A percentile compares a stretch with the other conserved stretches of the same genome.
Conservation (phyloP, 2,888 invertebrate genomes). For the Drosophila macrospina region DNA sequence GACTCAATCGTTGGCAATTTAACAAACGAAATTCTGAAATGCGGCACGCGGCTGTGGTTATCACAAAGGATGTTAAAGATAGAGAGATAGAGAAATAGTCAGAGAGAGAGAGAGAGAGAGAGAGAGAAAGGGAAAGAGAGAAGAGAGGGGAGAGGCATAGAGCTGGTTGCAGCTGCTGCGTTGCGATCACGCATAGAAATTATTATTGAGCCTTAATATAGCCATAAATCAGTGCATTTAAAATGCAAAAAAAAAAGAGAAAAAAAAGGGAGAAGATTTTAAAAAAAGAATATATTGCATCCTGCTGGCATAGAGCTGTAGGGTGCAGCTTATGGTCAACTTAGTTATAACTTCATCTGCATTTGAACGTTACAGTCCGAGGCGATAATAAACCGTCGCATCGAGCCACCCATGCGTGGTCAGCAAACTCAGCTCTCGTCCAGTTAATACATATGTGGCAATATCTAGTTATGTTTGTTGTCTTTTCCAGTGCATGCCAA, state of each 20-base stretch:
- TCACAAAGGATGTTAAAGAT: neutral
- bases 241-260: conserved; percentile 55
- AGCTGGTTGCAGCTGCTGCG: conserved; percentile 43
- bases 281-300: conserved; percentile 60
- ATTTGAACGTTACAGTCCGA: conserved; percentile 60
- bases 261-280: conserved; percentile 4
- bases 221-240: conserved; percentile 78
- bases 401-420: conserved; percentile 82
- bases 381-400: conserved; percentile 68
- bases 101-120: neutral
- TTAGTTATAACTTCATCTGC: conserved; percentile 80
- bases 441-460: conserved; percentile 16
- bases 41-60: conserved; percentile 23
- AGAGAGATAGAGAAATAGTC: neutral
- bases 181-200: conserved; percentile 77
- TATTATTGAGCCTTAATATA: conserved; percentile 80
- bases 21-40: conserved; percentile 44
- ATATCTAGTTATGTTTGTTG: conserved; percentile 5
- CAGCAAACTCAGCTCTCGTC: conserved; percentile 18
- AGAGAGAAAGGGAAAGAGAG: neutral
- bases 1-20: conserved; percentile 45
- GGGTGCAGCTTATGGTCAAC: conserved; percentile 57
- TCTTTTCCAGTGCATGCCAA: neutral
- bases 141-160: neutral
- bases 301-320: conserved; percentile 69